phyloP scores from a whole-genome alignment of 2,888 invertebrate species.

The Parnassius apollo region DNA sequence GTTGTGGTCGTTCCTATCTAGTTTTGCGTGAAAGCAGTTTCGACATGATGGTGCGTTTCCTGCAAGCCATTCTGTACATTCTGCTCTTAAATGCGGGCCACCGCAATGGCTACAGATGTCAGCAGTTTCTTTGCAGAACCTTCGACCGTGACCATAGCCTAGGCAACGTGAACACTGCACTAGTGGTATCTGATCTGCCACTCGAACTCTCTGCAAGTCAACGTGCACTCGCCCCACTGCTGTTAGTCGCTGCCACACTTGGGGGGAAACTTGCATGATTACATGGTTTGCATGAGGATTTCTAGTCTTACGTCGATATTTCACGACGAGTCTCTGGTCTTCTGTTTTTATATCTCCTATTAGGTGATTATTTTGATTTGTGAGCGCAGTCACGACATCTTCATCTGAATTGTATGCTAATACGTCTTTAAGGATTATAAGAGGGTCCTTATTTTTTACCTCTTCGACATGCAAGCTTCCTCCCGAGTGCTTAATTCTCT shows the following conservation, averaged over 20 bases:
- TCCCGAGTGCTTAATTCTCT: no score
- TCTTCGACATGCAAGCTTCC: no score
- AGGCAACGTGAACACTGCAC: not conserved
- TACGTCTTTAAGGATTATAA: no score
- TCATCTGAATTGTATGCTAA: no score
- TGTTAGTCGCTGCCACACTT: not conserved
- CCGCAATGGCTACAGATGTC: conserved; percentile 3
- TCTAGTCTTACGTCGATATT: no score
- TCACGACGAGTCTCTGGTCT: no score
- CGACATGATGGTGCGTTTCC: not conserved
- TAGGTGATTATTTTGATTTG: no score
- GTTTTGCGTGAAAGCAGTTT: not conserved
- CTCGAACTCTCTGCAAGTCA: not conserved
- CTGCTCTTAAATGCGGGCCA: not conserved
- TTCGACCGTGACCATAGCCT: not conserved
- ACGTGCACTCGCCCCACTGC: not conserved
- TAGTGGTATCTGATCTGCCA: not conserved
- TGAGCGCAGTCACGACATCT: no score
- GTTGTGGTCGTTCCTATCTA: conserved; percentile 8
- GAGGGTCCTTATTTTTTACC: no score
- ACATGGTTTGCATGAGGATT: no score
- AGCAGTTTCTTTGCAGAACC: not conserved
- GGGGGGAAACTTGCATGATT: no score
- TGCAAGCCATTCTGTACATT: not conserved
- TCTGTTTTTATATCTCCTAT: no score